Base-by-base conservation (phyloP, 2,888 invertebrate genomes). In the Caenorhabditis japonica region DNA sequence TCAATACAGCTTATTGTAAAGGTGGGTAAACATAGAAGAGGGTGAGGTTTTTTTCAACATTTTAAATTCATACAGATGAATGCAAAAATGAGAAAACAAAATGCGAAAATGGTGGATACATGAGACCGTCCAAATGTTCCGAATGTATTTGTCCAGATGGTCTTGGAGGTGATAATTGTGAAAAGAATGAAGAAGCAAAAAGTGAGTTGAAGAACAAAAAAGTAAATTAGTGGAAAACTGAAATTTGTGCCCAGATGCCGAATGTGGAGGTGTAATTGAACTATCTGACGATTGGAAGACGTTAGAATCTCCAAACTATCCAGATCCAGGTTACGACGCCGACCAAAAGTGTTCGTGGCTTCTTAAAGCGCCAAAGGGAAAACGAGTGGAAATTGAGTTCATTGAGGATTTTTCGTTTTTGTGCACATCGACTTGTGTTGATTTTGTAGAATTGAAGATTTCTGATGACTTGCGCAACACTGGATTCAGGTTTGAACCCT, bases 401-500 rank as follows among this genome's bases (percentile, higher is more conserved):
- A 69, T 84, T n/a, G 85, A 84, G 19, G 82, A 84, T 19, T 87
- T 85, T 58, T 78, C 82, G 4, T 84, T 87, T 56, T 71, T 85
- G n/a, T 87, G 87, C 76, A 84, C 83, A 1, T 76, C 82, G 13
- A 86, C 84, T 8, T 87, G 87, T 49, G 61, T 83, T 5, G 87
- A 87, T 60, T 87, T 79, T 61, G 87, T 87, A 4, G 87, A 87
- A 58, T 43, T 87, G 43, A 87, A 87, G 69, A 70, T 84, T 21
- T 71, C 76, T 2, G 61, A 62, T 27, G 86, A 87, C 58, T 76
- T 87, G 62, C 74, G 76, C 8, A 79, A 79, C 27, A 87, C 87
- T 39, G 87, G 87, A 17, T 79, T 83, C 46, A 70, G 86, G 83
- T 85, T 0, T 5, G 38, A 30, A 3, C 36, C 1, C 23, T 36